Percentiles rank a stretch among this genome's conserved stretches.
phyloP scores from a whole-genome alignment of 2,797 vertebrate genomes.

The Notolepis coatsorum region DNA sequence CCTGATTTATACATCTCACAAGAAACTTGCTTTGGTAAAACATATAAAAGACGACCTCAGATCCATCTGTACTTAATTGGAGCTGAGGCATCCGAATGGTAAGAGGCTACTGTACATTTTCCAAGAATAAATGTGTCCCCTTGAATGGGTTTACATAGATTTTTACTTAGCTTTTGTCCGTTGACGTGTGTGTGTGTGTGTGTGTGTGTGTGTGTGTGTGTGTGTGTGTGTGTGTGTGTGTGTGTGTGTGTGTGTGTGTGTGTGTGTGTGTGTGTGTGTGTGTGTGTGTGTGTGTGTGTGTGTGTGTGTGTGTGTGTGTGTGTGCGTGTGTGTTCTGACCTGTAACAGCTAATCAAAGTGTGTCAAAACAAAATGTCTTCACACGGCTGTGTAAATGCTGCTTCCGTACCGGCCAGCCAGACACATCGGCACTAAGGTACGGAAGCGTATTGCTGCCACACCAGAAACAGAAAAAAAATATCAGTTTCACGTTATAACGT shows the following conservation, averaged over 20 bases:
- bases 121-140: not conserved
- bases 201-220: too few relatives aligned
- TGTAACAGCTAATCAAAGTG: not conserved
- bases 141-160: not conserved
- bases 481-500: too few relatives aligned
- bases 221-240: too few relatives aligned
- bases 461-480: too few relatives aligned
- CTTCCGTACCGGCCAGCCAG: not conserved
- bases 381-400: not conserved
- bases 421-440: not conserved
- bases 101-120: conserved; percentile 22
- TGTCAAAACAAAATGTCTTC: conserved; percentile 2
- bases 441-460: not conserved
- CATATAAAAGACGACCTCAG: conserved; percentile 1
- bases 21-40: conserved; percentile 19
- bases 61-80: not conserved
- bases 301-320: too few relatives aligned
- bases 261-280: too few relatives aligned
- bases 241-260: too few relatives aligned
- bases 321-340: not conserved
- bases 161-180: not conserved
- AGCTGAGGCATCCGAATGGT: conserved; percentile 15
- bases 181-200: too few relatives aligned
- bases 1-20: conserved; percentile 15
- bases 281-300: too few relatives aligned